Evolutionary conservation across 2,797 vertebrate genomes (phyloP).

Genomic region (Siniperca scherzeri): DNA sequence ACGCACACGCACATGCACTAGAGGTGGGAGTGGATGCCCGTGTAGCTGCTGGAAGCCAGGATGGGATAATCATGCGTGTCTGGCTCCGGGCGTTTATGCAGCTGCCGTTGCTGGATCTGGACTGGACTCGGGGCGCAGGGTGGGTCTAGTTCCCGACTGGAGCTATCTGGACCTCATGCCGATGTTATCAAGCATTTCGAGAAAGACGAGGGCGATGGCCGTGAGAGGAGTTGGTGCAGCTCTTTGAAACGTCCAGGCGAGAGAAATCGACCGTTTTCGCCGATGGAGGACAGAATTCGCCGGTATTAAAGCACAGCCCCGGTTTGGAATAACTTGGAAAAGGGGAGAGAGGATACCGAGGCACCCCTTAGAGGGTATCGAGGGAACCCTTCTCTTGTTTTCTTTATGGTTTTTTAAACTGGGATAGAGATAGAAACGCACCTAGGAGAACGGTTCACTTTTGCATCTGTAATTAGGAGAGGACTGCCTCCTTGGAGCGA

Average conservation of each 20-base stretch:
- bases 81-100: conserved; percentile 82
- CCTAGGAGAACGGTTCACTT: conserved; percentile 66
- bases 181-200: conserved; percentile 64
- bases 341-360: conserved; percentile 41
- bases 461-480: conserved; percentile 76
- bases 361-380: conserved; percentile 37
- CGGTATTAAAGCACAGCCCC: conserved; percentile 63
- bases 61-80: conserved; percentile 85
- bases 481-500: conserved; percentile 68
- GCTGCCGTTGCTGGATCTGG: conserved; percentile 78
- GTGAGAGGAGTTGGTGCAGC: conserved; percentile 68
- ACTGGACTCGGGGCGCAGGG: conserved; percentile 77
- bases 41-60: conserved; percentile 79
- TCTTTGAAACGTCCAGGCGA: conserved; percentile 66
- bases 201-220: conserved; percentile 71
- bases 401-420: conserved; percentile 58
- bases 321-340: conserved; percentile 68
- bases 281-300: conserved; percentile 70
- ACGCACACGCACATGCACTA: conserved; percentile 21
- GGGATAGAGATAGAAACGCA: conserved; percentile 65
- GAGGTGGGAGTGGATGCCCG: conserved; percentile 79
- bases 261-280: conserved; percentile 60
- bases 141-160: conserved; percentile 75
- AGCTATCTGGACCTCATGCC: conserved; percentile 69
- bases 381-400: conserved; percentile 46